phyloP scores from a whole-genome alignment of 1,140 invertebrate species.

The Temnothorax curvispinosus region DNA sequence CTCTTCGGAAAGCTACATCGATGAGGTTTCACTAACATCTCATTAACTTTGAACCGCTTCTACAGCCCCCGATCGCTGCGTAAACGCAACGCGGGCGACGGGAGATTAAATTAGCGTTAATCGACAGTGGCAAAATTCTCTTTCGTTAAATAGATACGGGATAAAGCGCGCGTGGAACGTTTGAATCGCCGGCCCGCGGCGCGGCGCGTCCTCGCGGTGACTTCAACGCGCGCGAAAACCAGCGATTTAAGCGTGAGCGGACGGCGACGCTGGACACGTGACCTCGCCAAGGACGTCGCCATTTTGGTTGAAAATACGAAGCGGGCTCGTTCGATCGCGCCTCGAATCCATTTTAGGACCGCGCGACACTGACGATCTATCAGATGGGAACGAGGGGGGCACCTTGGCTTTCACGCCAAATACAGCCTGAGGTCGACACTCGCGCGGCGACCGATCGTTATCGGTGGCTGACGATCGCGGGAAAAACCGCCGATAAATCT shows the following conservation, averaged over 20 bases:
- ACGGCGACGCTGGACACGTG: constrained; percentile 75
- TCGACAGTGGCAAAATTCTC: not conserved
- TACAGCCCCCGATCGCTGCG: not conserved
- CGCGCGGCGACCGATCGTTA: constrained; percentile 4
- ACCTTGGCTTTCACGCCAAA: constrained; percentile 54
- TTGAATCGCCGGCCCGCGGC: constrained; percentile 53
- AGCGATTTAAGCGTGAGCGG: constrained; percentile 16
- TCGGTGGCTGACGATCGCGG: not conserved
- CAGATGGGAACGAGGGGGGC: not conserved
- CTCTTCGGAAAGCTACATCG: not conserved
- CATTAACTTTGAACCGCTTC: not conserved
- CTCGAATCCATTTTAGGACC: constrained; percentile 39
- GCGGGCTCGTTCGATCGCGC: constrained; percentile 50
- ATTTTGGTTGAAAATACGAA: constrained; percentile 76
- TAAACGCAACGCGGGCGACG: not conserved
- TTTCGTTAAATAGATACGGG: not conserved
- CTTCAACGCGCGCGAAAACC: constrained; percentile 18
- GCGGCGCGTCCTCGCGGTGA: not conserved
- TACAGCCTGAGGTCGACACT: constrained; percentile 5
- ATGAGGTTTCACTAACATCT: constrained; percentile 12
- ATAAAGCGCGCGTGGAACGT: constrained; percentile 24
- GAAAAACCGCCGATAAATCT: not conserved
- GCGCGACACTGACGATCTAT: constrained; percentile 41
- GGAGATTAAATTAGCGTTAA: not conserved
- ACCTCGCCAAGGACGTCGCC: constrained; percentile 83